Percentiles rank a stretch among this genome's conserved stretches.
These are phyloP conservation scores for Okamejei kenojei DNA, from an alignment of 2,797 vertebrate species.

Conservation along the genomic window DNA sequence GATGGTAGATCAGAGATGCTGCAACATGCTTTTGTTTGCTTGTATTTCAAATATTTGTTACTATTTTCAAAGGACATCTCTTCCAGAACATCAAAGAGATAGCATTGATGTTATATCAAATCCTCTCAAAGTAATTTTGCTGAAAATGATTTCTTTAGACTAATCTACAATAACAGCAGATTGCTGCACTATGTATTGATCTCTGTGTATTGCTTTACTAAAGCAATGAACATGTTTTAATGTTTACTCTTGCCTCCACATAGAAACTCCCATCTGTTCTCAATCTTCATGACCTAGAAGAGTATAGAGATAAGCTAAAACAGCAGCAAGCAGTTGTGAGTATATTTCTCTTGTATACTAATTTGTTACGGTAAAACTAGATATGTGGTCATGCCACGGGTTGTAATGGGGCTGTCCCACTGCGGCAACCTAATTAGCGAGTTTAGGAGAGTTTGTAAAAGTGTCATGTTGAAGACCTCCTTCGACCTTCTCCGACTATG, in stretches of 20 bases:
- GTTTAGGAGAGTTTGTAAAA: too few species aligned
- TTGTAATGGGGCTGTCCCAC: too few species aligned
- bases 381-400: background rate
- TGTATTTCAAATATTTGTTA: constrained; percentile 48
- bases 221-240: background rate
- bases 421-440: too few species aligned
- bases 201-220: background rate
- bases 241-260: constrained; percentile 38
- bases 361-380: background rate
- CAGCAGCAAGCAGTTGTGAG: constrained; percentile 90
- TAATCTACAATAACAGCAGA: background rate
- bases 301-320: constrained; percentile 86
- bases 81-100: background rate
- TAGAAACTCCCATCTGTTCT: constrained; percentile 89
- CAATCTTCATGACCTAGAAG: constrained; percentile 85
- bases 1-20: constrained; percentile 59
- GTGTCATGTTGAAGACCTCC: too few species aligned
- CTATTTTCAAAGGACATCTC: background rate
- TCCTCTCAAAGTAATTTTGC: background rate
- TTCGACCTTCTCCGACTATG: too few species aligned
- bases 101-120: background rate
- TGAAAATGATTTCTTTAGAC: background rate
- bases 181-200: background rate
- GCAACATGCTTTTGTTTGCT: constrained; percentile 52
- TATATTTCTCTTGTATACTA: constrained; percentile 40